Percentiles rank a stretch among this genome's conserved stretches.
Evolutionary conservation across 2,113 vertebrate genomes (phyloP).

Genomic region (Sminthopsis crassicaudata): DNA sequence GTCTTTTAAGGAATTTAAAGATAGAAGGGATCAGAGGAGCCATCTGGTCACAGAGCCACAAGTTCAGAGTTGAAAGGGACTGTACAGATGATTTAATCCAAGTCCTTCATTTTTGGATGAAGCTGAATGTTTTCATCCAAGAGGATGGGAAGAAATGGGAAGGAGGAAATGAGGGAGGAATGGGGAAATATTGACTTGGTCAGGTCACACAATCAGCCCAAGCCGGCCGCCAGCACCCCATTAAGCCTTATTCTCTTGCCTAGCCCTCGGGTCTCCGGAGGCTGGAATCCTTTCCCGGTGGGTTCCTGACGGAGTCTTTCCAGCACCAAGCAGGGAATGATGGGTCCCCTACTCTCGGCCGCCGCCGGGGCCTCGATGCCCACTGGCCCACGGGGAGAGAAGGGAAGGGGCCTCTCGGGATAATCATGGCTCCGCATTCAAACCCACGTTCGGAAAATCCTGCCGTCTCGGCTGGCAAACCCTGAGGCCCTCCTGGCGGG

Average conservation of each 20-base stretch:
- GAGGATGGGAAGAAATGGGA: too few species aligned
- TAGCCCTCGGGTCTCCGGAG: background rate
- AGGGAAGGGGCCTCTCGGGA: background rate
- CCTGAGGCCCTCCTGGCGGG: background rate
- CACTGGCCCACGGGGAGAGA: background rate
- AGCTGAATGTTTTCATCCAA: background rate
- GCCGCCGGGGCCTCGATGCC: background rate
- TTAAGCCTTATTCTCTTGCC: too few species aligned
- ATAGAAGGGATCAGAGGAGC: background rate
- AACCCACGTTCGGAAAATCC: slow-evolving; percentile 1
- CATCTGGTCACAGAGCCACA: background rate
- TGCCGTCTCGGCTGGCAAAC: background rate
- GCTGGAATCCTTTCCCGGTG: background rate
- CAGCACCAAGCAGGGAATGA: background rate
- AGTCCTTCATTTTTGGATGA: background rate
- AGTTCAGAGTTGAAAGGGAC: background rate
- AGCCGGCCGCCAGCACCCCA: background rate
- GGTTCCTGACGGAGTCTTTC: background rate
- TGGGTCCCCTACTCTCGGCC: background rate
- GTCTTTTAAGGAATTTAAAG: too few species aligned
- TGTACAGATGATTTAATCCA: background rate
- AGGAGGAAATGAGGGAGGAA: background rate
- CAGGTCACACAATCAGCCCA: too few species aligned
- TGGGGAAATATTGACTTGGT: background rate
- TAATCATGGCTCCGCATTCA: background rate